Percentiles rank a stretch among this genome's conserved stretches.
Conservation (phyloP, 2,113 vertebrate genomes). For the Dicerorhinus sumatrensis region DNA sequence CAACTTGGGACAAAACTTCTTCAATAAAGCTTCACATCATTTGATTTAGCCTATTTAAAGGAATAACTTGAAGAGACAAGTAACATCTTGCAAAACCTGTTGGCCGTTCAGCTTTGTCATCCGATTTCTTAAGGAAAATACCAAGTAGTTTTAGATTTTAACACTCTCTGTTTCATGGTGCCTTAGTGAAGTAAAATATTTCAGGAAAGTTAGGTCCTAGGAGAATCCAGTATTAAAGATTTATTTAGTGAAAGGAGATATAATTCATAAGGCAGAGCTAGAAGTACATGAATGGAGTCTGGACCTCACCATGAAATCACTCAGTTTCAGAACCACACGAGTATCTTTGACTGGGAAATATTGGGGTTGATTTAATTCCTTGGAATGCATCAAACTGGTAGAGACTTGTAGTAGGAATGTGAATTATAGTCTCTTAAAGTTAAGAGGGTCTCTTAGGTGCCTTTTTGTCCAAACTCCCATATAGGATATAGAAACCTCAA, state of each 20-base stretch:
- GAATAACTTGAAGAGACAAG: slow-evolving; percentile 57
- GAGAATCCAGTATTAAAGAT: slow-evolving; percentile 10
- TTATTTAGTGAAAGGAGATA: slow-evolving; percentile 37
- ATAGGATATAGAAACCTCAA: not conserved
- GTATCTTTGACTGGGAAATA: not conserved
- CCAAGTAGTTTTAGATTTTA: slow-evolving; percentile 56
- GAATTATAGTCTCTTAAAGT: not conserved
- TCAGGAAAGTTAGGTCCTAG: slow-evolving; percentile 11
- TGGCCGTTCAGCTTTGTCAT: slow-evolving; percentile 21
- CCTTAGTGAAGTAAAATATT: slow-evolving; percentile 56
- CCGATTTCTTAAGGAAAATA: slow-evolving; percentile 58
- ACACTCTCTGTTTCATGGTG: slow-evolving; percentile 38
- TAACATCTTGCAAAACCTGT: slow-evolving; percentile 64
- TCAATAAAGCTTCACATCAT: not conserved
- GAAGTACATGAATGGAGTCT: not conserved
- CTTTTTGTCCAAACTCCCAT: not conserved
- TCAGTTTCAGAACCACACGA: not conserved
- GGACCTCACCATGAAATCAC: not conserved
- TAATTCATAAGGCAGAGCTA: not conserved
- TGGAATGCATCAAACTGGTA: not conserved
- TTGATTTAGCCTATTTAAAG: slow-evolving; percentile 64
- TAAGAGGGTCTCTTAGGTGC: not conserved
- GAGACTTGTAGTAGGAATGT: not conserved
- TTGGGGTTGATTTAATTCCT: not conserved
- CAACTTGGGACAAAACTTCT: slow-evolving; percentile 59